These are phyloP conservation scores for Sesia bembeciformis DNA, from an alignment of 2,888 invertebrate species.

Conservation along the genomic window DNA sequence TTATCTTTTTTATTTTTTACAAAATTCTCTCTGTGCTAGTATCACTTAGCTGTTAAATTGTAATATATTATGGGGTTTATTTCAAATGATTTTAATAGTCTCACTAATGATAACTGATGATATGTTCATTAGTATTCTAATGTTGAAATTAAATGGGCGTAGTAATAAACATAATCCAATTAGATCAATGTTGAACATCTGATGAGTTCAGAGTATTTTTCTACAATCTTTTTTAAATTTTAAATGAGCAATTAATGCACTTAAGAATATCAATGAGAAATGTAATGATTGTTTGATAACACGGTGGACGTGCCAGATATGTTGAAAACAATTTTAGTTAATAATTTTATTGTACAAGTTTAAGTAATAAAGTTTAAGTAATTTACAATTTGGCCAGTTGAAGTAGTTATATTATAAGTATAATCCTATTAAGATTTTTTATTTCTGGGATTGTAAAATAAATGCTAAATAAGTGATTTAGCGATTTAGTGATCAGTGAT, in stretches of 20 bases:
- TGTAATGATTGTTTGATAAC: slow-evolving; percentile 65
- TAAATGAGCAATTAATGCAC: slow-evolving; percentile 62
- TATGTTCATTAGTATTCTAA: slow-evolving; percentile 23
- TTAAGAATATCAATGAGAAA: slow-evolving; percentile 55
- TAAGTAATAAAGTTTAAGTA: slow-evolving; percentile 75
- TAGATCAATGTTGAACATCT: slow-evolving; percentile 45
- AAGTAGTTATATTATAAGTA: slow-evolving; percentile 62
- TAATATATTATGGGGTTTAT: neutral
- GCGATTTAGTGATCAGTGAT: too few relatives aligned
- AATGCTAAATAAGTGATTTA: slow-evolving; percentile 42
- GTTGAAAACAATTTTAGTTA: slow-evolving; percentile 73
- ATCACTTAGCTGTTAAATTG: neutral
- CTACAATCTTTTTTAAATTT: slow-evolving; percentile 68
- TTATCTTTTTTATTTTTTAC: neutral
- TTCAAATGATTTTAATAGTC: slow-evolving; percentile 28
- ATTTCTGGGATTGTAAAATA: slow-evolving; percentile 75
- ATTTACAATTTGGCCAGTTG: slow-evolving; percentile 75
- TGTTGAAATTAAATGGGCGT: slow-evolving; percentile 42
- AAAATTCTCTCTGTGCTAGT: neutral
- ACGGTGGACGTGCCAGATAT: slow-evolving; percentile 68
- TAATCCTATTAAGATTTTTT: slow-evolving; percentile 71
- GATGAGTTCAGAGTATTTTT: slow-evolving; percentile 69
- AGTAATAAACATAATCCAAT: slow-evolving; percentile 35
- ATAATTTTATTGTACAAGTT: slow-evolving; percentile 74
- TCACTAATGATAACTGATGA: slow-evolving; percentile 55